Conservation (phyloP, 2,797 vertebrate species). For the Pseudopleuronectes americanus region DNA sequence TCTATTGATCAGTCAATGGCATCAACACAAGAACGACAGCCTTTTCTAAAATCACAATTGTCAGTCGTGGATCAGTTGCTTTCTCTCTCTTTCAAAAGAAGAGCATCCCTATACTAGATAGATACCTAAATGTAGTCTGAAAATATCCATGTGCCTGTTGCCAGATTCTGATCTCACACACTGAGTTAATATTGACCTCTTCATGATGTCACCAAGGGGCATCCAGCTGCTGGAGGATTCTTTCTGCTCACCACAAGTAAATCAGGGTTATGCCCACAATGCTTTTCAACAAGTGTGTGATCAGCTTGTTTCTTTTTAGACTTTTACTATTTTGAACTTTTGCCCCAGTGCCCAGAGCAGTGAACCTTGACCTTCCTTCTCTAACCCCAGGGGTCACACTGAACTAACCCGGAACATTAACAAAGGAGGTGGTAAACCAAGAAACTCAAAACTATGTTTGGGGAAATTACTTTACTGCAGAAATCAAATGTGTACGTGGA, state of each 20-base stretch:
- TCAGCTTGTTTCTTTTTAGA: constrained; percentile 57
- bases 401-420: constrained; percentile 38
- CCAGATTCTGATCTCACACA: constrained; percentile 46
- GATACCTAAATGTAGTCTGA: constrained; percentile 10
- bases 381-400: constrained; percentile 44
- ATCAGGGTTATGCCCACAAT: constrained; percentile 43
- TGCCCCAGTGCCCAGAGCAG: constrained; percentile 54
- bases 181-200: constrained; percentile 57
- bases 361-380: constrained; percentile 69
- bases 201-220: constrained; percentile 50
- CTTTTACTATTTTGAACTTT: constrained; percentile 74
- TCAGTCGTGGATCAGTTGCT: neutral
- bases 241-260: constrained; percentile 40
- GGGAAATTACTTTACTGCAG: neutral
- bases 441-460: constrained; percentile 17
- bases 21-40: neutral
- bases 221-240: constrained; percentile 27
- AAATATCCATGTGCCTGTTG: constrained; percentile 28
- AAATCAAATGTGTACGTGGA: constrained; percentile 1
- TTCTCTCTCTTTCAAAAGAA: neutral
- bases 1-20: constrained; percentile 16
- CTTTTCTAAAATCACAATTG: neutral
- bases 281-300: constrained; percentile 58
- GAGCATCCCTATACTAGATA: neutral
- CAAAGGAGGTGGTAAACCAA: constrained; percentile 38